Percentiles rank a stretch among this genome's conserved stretches.
phyloP scores from a whole-genome alignment of 2,797 vertebrate genomes.

The Coreius guichenoti region DNA sequence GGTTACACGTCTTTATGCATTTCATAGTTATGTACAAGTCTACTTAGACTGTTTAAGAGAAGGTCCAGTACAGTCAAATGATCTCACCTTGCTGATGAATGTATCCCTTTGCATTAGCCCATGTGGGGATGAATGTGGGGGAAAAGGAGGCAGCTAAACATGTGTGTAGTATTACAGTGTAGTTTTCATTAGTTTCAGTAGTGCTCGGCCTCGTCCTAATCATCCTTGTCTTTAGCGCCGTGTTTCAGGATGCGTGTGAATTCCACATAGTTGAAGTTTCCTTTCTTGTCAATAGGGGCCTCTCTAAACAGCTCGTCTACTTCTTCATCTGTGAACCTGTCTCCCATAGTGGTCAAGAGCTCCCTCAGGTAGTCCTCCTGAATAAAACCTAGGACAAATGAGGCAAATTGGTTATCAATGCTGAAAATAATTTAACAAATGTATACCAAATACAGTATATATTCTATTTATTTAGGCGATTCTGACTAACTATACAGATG shows the following conservation, averaged over 20 bases:
- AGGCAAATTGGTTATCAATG: neutral
- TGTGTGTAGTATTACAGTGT: conserved; percentile 46
- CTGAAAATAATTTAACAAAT: neutral
- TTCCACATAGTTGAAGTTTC: conserved; percentile 95
- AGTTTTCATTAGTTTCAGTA: conserved; percentile 22
- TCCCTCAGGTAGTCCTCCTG: conserved; percentile 92
- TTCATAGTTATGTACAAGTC: conserved; percentile 40
- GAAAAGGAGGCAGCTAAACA: conserved; percentile 33
- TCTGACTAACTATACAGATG: neutral
- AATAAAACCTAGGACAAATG: conserved; percentile 80
- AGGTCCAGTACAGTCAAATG: conserved; percentile 22
- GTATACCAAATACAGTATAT: neutral
- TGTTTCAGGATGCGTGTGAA: conserved; percentile 97
- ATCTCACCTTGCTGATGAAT: conserved; percentile 30
- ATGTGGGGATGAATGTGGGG: conserved; percentile 2
- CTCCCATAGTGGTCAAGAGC: conserved; percentile 94
- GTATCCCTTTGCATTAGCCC: conserved; percentile 30
- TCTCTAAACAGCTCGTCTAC: conserved; percentile 94
- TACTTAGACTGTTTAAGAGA: conserved; percentile 10
- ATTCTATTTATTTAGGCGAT: neutral
- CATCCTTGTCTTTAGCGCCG: conserved; percentile 94
- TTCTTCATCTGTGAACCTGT: conserved; percentile 93
- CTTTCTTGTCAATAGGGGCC: conserved; percentile 94
- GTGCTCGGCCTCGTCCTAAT: conserved; percentile 73
- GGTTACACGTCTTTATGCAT: neutral